Percentiles rank a stretch among this genome's conserved stretches.
Conservation (phyloP, 1,140 invertebrate genomes). For the Achatina immaculata region DNA sequence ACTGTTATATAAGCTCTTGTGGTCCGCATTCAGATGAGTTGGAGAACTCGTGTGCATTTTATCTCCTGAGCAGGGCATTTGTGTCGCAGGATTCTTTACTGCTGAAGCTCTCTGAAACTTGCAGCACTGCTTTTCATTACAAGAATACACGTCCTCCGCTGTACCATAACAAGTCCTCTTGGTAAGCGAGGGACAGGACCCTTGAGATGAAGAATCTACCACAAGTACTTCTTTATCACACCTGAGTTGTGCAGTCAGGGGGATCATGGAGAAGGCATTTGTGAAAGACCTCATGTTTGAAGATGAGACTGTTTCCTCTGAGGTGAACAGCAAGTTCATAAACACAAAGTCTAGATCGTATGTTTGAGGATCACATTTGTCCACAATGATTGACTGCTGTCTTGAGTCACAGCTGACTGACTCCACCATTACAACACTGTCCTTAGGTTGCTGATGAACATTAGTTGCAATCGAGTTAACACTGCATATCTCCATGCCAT, state of each 20-base stretch:
- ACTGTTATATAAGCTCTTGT: neutral
- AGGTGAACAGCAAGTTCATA: conserved; percentile 3
- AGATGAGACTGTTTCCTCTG: neutral
- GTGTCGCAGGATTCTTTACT: neutral
- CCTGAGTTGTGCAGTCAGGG: neutral
- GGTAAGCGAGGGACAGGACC: neutral
- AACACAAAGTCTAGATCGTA: conserved; percentile 1
- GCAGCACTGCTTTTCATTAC: neutral
- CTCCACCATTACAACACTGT: neutral
- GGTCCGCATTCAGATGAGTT: neutral
- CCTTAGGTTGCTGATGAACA: neutral
- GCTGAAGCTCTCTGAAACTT: neutral
- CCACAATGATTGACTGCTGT: neutral
- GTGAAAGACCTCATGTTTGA: neutral
- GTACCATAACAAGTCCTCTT: neutral
- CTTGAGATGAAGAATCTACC: neutral
- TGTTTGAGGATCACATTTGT: neutral
- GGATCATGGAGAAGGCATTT: neutral
- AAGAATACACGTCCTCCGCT: neutral
- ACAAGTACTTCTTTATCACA: neutral
- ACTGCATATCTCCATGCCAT: neutral
- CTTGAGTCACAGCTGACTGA: neutral
- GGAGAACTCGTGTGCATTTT: neutral
- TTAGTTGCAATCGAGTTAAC: neutral
- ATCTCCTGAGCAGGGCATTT: neutral